Base-by-base conservation (phyloP, 2,888 invertebrate species). In the Drosophila macrospina region DNA sequence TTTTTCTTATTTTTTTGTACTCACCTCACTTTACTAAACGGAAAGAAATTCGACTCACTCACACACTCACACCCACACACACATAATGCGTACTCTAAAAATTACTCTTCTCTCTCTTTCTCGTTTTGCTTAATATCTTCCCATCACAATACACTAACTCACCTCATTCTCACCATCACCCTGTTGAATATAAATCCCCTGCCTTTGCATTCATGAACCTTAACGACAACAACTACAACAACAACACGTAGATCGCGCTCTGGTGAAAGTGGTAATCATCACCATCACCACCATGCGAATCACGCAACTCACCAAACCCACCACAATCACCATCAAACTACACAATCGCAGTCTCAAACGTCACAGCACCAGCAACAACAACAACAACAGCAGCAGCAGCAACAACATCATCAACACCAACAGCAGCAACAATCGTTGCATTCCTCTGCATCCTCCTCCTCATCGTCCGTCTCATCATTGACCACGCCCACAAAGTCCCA, bases 231-330 rank as follows among this genome's bases (percentile, higher is more conserved):
- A 28, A 28, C 16, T 42, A 61, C 63, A 36, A 52, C 39, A 56
- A 48, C 41, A 61, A 59, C 64, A 74, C 55, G 48, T 76, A 90
- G 90, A 88, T 90, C 90, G 65, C 90, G 90, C 45, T 89, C 90
- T 66, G 90, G 90, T 74, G 90, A 90, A 75, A 86, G 91, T 72
- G 61, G 77, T 64, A 77, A 76, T 64, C 74, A 78, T 51, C 80
- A 84, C 57, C 79, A 80, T 37, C 82, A 87, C 57, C 85, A 84
- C 52, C 87, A 71, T 44, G 55, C 71, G 36, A 68, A 54, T 37
- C 78, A 81, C 63, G 69, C 76, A 44, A 54, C 61, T 45, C 80
- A 79, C 74, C 74, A 77, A 60, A 86, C 67, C 79, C 80, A 71
- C 65, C 74, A 74, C 76, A 84, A 32, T 68, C 80, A 69, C 42